phyloP scores from a whole-genome alignment of 2,888 invertebrate genomes.

The Aphodius sticticus region DNA sequence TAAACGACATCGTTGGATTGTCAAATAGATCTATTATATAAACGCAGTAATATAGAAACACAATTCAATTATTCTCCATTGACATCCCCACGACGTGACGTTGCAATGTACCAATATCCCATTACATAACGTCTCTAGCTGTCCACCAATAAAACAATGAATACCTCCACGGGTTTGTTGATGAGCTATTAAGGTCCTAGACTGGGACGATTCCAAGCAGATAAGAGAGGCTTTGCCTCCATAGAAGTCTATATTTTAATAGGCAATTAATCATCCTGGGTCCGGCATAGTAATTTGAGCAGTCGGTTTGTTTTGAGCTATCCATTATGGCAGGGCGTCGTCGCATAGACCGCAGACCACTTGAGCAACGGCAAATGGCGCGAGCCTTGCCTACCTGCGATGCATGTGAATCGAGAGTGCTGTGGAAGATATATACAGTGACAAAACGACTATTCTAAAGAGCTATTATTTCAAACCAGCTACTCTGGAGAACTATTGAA shows the following conservation, averaged over 20 bases:
- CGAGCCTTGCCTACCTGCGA: not conserved
- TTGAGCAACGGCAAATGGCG: not conserved
- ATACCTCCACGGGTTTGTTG: not conserved
- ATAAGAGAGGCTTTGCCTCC: slow-evolving; percentile 9
- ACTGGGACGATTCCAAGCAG: slow-evolving; percentile 16
- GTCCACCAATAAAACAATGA: not conserved
- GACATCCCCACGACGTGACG: too few species aligned
- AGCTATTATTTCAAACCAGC: too few species aligned
- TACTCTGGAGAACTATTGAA: too few species aligned
- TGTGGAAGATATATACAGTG: not conserved
- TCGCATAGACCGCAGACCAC: slow-evolving; percentile 19
- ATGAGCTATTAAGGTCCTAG: not conserved
- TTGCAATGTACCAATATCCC: too few species aligned
- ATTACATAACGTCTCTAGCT: not conserved
- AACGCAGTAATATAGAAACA: too few species aligned
- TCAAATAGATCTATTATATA: too few species aligned
- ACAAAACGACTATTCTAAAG: not conserved
- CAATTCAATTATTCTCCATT: too few species aligned
- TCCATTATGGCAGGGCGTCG: slow-evolving; percentile 22
- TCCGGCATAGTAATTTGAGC: slow-evolving; percentile 11
- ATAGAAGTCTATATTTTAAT: slow-evolving; percentile 18
- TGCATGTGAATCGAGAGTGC: slow-evolving; percentile 14
- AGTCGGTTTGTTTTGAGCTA: slow-evolving; percentile 22
- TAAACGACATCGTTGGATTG: too few species aligned
- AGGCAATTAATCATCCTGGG: slow-evolving; percentile 17